These are phyloP conservation scores for Aldrovandia affinis DNA, from an alignment of 2,797 vertebrate genomes.

Conservation along the genomic window DNA sequence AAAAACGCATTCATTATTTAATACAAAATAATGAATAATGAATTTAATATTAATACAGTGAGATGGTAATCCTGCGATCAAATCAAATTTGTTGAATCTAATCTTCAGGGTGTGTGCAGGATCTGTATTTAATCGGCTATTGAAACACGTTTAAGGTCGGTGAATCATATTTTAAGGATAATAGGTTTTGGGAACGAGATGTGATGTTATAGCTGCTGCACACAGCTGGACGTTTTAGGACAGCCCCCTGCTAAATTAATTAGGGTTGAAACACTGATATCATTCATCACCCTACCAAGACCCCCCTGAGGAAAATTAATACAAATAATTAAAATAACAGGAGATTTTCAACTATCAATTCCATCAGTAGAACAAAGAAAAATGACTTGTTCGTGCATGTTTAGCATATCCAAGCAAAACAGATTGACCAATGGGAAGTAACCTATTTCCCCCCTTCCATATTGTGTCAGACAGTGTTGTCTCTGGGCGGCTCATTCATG, in stretches of 20 bases:
- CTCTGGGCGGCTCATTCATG: background rate
- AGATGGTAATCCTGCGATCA: constrained; percentile 13
- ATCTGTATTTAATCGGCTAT: background rate
- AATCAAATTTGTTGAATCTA: constrained; percentile 38
- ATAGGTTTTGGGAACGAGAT: background rate
- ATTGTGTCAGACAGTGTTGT: background rate
- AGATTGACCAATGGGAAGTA: background rate
- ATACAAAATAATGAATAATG: constrained; percentile 12
- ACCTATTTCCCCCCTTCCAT: background rate
- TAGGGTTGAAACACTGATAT: background rate
- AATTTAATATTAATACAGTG: constrained; percentile 7
- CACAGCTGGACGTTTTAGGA: background rate
- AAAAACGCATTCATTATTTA: background rate
- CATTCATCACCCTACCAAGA: background rate
- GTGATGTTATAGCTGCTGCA: background rate
- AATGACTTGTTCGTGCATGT: background rate
- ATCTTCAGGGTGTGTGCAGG: constrained; percentile 24
- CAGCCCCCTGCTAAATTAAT: background rate
- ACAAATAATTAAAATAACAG: no score
- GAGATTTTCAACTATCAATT: background rate
- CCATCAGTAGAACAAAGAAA: background rate
- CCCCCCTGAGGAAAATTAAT: background rate
- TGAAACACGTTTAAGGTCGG: background rate
- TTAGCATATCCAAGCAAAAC: background rate
- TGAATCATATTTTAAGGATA: constrained; percentile 24